Percentiles rank a stretch among this genome's conserved stretches.
These are phyloP conservation scores for Sebastes iracundus DNA, from an alignment of 2,797 vertebrate genomes.

Conservation along the genomic window DNA sequence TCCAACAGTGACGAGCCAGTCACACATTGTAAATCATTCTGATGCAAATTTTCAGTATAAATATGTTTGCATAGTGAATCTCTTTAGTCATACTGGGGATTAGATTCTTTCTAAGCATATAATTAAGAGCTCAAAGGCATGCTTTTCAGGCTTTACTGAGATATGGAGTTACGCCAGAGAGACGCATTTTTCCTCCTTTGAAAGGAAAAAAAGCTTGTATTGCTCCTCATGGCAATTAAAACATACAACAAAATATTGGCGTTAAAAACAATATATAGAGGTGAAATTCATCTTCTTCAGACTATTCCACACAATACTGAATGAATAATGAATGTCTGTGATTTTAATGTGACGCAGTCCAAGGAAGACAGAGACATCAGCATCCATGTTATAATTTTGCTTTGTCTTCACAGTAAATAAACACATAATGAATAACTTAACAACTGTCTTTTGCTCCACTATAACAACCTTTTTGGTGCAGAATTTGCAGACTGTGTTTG, in stretches of 20 bases:
- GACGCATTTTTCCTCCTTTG: not conserved
- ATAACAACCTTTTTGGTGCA: not conserved
- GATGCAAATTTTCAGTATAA: constrained; percentile 48
- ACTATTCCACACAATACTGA: not conserved
- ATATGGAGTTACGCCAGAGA: constrained; percentile 30
- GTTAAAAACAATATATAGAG: not conserved
- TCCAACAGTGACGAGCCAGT: not conserved
- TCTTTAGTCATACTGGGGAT: constrained; percentile 66
- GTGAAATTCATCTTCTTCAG: not conserved
- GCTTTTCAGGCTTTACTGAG: constrained; percentile 40
- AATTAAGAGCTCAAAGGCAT: constrained; percentile 60
- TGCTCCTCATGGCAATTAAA: not conserved
- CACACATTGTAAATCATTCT: constrained; percentile 14
- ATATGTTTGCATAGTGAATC: constrained; percentile 54
- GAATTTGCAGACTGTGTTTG: not conserved
- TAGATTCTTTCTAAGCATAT: constrained; percentile 39
- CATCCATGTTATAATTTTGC: not conserved
- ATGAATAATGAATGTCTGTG: not conserved
- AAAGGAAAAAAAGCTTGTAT: constrained; percentile 1
- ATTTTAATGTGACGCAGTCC: not conserved
- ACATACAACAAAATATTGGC: not conserved
- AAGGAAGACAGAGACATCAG: not conserved
- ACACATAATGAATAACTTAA: not conserved
- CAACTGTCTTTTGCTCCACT: not conserved
- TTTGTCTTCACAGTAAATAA: not conserved